Evolutionary conservation across 2,113 vertebrate genomes (phyloP).

Genomic region (Oreochromis niloticus): DNA sequence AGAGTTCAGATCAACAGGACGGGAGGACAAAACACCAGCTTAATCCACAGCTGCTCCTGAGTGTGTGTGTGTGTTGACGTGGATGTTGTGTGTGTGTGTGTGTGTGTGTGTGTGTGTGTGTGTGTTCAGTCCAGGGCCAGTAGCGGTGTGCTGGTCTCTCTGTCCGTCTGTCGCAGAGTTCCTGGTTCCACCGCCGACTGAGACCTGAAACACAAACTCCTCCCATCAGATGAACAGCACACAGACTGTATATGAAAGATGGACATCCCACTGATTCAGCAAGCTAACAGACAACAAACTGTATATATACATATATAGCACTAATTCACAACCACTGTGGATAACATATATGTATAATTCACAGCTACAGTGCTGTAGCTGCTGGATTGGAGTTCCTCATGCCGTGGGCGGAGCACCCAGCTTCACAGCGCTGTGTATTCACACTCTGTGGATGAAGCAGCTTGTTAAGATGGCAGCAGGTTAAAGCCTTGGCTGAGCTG

Average conservation of each 20-base stretch:
- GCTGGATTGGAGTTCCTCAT: fast-evolving
- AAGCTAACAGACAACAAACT: background rate
- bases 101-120: background rate
- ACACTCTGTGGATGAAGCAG: background rate
- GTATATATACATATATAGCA: fast-evolving
- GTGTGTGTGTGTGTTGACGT: background rate
- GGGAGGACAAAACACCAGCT: background rate
- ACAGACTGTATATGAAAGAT: background rate
- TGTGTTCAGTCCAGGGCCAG: slow-evolving; percentile 57
- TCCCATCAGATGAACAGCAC: background rate
- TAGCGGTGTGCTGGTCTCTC: slow-evolving; percentile 57
- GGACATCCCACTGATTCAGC: background rate
- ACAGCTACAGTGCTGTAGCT: background rate
- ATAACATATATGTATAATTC: background rate
- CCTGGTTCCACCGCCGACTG: slow-evolving; percentile 56
- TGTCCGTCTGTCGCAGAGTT: slow-evolving; percentile 41
- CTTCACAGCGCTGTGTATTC: background rate
- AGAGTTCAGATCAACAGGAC: background rate
- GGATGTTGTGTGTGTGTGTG: background rate
- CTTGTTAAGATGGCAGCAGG: background rate
- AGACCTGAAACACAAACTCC: slow-evolving; percentile 44
- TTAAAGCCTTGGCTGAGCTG: background rate
- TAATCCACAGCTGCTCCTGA: background rate
- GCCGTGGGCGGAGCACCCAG: background rate
- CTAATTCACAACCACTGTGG: background rate